These are phyloP conservation scores for Nannospalax galili DNA, from an alignment of 2,113 vertebrate species.

Conservation along the genomic window DNA sequence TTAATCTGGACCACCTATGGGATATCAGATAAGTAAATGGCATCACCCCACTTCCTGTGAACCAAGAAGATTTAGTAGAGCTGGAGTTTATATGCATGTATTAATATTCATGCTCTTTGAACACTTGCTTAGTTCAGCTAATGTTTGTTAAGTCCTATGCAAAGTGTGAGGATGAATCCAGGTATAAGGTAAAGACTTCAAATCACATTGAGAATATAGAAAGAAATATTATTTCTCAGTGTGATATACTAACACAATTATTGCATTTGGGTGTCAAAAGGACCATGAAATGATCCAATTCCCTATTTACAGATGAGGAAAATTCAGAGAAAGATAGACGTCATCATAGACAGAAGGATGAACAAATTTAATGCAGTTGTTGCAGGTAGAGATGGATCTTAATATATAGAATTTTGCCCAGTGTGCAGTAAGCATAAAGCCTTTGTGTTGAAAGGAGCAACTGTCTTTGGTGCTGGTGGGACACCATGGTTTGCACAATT, in stretches of 20 bases:
- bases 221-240: neutral
- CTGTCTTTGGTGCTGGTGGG: neutral
- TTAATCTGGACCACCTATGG: neutral
- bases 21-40: slow-evolving; percentile 28
- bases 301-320: neutral
- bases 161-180: neutral
- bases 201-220: neutral
- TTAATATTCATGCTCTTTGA: neutral
- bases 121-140: neutral
- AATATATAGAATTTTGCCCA: neutral
- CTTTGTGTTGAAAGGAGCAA: neutral
- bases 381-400: neutral
- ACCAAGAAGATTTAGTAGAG: neutral
- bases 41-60: slow-evolving; percentile 42
- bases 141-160: neutral
- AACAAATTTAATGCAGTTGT: neutral
- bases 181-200: neutral
- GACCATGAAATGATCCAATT: neutral
- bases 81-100: neutral
- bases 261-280: neutral
- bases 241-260: neutral
- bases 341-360: neutral
- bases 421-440: neutral
- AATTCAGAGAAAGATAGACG: neutral
- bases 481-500: neutral